These are phyloP conservation scores for Chroicocephalus ridibundus DNA, from an alignment of 2,113 vertebrate genomes.

Conservation along the genomic window DNA sequence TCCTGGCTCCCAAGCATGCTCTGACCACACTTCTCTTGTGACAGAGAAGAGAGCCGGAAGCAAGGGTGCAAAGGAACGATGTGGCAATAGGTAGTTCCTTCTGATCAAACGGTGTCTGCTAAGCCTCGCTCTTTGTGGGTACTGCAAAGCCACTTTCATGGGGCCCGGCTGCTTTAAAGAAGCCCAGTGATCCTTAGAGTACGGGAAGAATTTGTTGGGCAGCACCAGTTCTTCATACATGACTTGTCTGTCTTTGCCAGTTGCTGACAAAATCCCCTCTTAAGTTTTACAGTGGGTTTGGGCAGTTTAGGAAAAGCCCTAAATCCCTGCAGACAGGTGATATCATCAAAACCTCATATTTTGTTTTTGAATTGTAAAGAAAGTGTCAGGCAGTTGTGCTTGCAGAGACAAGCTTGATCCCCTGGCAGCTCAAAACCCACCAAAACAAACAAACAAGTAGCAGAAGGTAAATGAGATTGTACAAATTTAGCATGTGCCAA, in stretches of 20 bases:
- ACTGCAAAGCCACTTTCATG: not conserved
- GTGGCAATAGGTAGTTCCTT: not conserved
- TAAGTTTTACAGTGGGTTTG: not conserved
- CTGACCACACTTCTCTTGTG: not conserved
- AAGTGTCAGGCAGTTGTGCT: not conserved
- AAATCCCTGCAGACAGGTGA: not conserved
- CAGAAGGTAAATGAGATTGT: constrained; percentile 5
- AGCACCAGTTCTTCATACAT: not conserved
- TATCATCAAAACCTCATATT: not conserved
- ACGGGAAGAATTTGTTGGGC: not conserved
- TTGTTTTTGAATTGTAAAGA: not conserved
- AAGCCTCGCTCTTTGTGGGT: not conserved
- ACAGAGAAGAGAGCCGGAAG: not conserved
- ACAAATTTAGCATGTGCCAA: not conserved
- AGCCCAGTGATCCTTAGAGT: not conserved
- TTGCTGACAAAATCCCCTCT: not conserved
- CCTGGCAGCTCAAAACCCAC: not conserved
- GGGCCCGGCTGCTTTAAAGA: not conserved
- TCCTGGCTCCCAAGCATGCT: not conserved
- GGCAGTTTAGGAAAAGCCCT: not conserved
- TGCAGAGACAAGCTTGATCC: not conserved
- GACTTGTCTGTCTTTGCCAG: not conserved
- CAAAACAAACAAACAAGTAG: not conserved
- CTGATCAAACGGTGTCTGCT: not conserved
- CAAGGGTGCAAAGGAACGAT: not conserved